phyloP scores from a whole-genome alignment of 2,113 vertebrate species.

The Marcusenius ussheri region DNA sequence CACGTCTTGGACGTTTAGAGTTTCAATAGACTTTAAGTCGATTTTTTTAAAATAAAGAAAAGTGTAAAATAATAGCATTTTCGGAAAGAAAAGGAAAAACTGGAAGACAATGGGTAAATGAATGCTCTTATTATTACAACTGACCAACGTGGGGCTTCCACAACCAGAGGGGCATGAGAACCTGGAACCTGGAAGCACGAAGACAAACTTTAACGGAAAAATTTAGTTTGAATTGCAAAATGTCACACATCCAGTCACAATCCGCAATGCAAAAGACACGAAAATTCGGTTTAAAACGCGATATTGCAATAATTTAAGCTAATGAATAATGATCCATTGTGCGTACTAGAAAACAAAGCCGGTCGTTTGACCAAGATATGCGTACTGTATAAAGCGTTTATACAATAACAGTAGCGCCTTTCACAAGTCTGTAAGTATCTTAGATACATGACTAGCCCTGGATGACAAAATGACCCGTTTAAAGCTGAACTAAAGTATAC shows the following conservation, averaged over 20 bases:
- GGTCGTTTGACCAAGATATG: neutral
- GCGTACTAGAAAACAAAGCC: neutral
- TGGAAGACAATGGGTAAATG: neutral
- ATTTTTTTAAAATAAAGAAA: neutral
- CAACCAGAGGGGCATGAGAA: neutral
- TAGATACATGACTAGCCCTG: neutral
- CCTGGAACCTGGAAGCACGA: neutral
- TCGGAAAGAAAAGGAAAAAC: neutral
- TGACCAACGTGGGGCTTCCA: neutral
- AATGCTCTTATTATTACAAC: neutral
- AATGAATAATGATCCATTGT: neutral
- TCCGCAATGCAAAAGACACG: neutral
- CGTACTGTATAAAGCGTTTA: neutral
- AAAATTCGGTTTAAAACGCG: slow-evolving; percentile 22
- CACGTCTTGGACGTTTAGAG: slow-evolving; percentile 76
- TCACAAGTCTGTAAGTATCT: neutral
- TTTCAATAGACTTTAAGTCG: neutral
- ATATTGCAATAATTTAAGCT: slow-evolving; percentile 2
- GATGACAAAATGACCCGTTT: neutral
- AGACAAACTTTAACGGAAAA: neutral
- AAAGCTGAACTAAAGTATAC: neutral
- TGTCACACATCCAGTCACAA: neutral
- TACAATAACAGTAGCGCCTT: neutral
- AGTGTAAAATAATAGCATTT: neutral
- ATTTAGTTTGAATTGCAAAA: neutral